phyloP scores from a whole-genome alignment of 92 coral and sea anemone species.

The Porites divaricata region DNA sequence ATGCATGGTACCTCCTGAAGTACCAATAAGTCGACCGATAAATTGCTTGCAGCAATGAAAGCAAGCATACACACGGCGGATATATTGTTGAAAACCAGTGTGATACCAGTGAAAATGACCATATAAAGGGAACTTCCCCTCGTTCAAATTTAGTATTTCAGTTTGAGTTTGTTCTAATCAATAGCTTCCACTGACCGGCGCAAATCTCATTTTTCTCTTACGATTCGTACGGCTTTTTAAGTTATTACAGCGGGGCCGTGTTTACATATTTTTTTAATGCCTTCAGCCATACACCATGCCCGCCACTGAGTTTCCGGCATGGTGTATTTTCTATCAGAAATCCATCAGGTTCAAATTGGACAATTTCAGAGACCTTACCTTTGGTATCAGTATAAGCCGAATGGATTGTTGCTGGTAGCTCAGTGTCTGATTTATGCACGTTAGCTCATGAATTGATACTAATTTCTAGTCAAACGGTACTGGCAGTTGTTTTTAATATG shows the following conservation, averaged over 20 bases:
- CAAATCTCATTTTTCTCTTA: background rate
- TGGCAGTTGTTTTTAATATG: background rate
- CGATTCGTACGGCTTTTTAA: background rate
- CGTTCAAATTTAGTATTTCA: background rate
- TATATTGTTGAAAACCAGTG: conserved; percentile 1
- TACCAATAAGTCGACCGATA: background rate
- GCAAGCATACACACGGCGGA: background rate
- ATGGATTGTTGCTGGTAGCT: background rate
- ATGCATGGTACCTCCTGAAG: background rate
- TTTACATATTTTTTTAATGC: conserved; percentile 19
- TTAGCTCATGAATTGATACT: background rate
- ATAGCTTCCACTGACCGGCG: background rate
- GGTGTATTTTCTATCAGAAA: background rate
- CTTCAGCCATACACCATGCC: conserved; percentile 4
- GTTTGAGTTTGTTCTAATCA: background rate
- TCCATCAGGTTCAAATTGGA: background rate
- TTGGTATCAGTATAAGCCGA: background rate
- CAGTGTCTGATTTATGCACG: background rate
- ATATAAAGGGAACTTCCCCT: background rate
- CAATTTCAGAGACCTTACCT: conserved; percentile 16
- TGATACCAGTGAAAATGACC: background rate
- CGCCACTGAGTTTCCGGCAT: conserved; percentile 17
- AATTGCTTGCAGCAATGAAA: background rate
- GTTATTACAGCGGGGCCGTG: background rate
- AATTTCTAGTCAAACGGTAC: background rate